Base-by-base conservation (phyloP, 2,797 vertebrate species). In the Novumbra hubbsi region DNA sequence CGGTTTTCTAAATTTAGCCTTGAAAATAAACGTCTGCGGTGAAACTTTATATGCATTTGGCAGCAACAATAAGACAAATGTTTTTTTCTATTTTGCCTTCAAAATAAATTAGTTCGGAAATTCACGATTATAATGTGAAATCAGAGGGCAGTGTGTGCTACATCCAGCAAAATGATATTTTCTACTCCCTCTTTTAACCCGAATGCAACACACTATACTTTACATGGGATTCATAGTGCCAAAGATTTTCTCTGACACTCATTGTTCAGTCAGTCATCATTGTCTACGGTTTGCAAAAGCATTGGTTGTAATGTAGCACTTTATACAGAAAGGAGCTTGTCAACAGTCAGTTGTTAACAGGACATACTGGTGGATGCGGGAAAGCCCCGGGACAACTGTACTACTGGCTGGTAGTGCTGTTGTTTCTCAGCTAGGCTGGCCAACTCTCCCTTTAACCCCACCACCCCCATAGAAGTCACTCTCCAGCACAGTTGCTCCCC, bases 371-470 rank as follows among this genome's bases (percentile, higher is more conserved):
- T 52, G 50, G 50, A 52, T 6, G 50, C 7, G 12, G 19, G 50
- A 52, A 7, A 38, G 41, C 41, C 41, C 41, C 41, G 41, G 41
- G 41, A 21, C 19, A 21, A 55, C 12, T n/a, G 52, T 57, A 57
- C 60, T 63, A 27, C 60, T 63, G 60, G 15, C 24, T 63, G 27
- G 27, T 63, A 63, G 60, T 14, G 27, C 60, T 30, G 60, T 15
- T 16, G 12, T 63, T 63, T 12, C 60, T 63, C 60, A n/a, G 65
- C 65, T 67, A 50, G 34, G 4, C 75, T 75, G 24, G 74, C 78
- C 62, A 38, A 63, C 60, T 65, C 21, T 75, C 63, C 60, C 76
- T 66, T 17, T 11, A n/a, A 11, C 65, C 16, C 15, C 30, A 4
- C 34, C 38, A 11, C 30, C 11, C 24, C 60, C 4, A 15, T 14